Evolutionary conservation across 2,797 vertebrate genomes (phyloP).

Genomic region (Eulemur coronatus): DNA sequence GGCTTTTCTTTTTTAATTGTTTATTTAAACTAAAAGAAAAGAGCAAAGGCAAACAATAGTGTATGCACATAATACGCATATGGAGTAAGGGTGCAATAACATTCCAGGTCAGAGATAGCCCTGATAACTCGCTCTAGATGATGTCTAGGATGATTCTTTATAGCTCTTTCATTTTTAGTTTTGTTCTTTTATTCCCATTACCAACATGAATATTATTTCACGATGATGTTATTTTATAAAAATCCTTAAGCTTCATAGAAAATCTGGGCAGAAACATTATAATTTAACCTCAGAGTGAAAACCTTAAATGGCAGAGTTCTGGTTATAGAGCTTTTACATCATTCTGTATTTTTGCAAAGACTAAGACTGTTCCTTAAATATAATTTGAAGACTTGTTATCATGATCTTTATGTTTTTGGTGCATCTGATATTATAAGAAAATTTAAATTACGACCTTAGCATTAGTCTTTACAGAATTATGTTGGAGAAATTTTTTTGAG

Average conservation of each 20-base stretch:
- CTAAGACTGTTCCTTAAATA: background rate
- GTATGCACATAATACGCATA: background rate
- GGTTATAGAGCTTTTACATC: background rate
- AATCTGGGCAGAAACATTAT: background rate
- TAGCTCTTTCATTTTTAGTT: background rate
- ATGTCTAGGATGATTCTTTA: background rate
- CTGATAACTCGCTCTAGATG: background rate
- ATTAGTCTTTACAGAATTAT: background rate
- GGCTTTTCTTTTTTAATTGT: background rate
- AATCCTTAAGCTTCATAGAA: background rate
- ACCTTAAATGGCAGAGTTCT: background rate
- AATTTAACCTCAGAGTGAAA: constrained; percentile 19
- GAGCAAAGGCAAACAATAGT: background rate
- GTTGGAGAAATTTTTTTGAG: background rate
- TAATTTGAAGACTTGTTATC: background rate
- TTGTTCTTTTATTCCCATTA: background rate
- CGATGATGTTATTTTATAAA: background rate
- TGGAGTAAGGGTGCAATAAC: background rate
- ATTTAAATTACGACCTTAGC: background rate
- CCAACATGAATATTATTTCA: background rate
- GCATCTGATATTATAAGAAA: background rate
- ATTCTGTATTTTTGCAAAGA: background rate
- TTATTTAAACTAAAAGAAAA: background rate
- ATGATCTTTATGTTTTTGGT: background rate
- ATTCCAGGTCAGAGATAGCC: background rate